Evolutionary conservation across 2,113 vertebrate genomes (phyloP), one percentile per base, ranked within the genome.

Genomic region (Setophaga petechia): DNA sequence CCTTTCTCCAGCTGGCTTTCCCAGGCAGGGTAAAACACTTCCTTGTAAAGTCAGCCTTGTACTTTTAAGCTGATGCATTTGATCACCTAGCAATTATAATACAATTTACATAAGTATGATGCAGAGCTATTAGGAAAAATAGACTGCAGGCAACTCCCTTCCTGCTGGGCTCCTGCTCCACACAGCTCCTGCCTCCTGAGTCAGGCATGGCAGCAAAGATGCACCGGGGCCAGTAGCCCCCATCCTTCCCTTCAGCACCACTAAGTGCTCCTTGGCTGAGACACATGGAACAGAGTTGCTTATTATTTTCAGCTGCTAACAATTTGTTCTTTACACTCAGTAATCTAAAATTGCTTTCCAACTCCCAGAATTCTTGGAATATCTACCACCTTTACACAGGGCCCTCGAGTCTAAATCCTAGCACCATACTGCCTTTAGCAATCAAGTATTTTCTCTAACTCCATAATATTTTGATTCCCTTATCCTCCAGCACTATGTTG

Each of bases 361-460:
- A 6, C 3, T 8, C 33, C 18, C 25, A 76, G 27, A 82, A 76
- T 43, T 93, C 62, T 55, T 78, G 31, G 17, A 76, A 18, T 21
- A 54, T 7, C 27, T 23, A 49, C 9, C 35, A 49, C 49, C 15
- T 79, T 76, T 66, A 84, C 28, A 19, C 35, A 61, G 12, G 7
- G 28, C 55, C 37, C 37, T 61, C 24, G 25, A 73, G 17, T 85
- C n/a, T 79, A 72, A 82, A 79, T 91, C 44, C 54, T 57, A 82
- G 63, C 28, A 77, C 61, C 24, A 41, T 15, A 44, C 5, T 81
- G 31, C 52, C 41, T 87, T 68, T 1, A 54, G 18, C 15, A 76
- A 76, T 62, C n/a, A 76, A 93, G 41, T 75, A 65, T 82, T 91
- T 95, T 61, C 74, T 79, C 58, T 78, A 69, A 54, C 23, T 43